These are phyloP conservation scores for Epinephelus lanceolatus DNA, from an alignment of 2,113 vertebrate species.

Conservation along the genomic window DNA sequence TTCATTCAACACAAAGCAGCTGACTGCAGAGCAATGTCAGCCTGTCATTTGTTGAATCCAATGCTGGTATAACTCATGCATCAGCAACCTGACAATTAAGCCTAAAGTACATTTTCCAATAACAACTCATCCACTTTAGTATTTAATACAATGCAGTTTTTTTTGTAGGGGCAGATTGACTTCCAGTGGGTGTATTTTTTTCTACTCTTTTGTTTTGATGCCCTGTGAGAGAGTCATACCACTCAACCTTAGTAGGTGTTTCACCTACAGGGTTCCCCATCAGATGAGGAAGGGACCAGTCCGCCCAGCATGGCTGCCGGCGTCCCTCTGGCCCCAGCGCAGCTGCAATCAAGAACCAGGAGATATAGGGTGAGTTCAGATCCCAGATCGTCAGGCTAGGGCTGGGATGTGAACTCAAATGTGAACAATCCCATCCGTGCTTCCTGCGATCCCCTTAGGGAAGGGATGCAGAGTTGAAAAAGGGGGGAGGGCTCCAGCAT, in stretches of 20 bases:
- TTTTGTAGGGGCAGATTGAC: slow-evolving; percentile 21
- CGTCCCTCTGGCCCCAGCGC: slow-evolving; percentile 56
- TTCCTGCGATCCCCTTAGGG: slow-evolving; percentile 53
- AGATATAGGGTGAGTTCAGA: slow-evolving; percentile 79
- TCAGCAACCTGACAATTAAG: slow-evolving; percentile 43
- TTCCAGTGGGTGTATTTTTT: slow-evolving; percentile 35
- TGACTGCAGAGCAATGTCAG: slow-evolving; percentile 48
- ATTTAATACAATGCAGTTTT: slow-evolving; percentile 20
- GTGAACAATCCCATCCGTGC: slow-evolving; percentile 61
- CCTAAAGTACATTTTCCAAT: slow-evolving; percentile 11
- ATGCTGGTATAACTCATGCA: slow-evolving; percentile 38
- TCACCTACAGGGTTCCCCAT: slow-evolving; percentile 77
- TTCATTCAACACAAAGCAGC: slow-evolving; percentile 55
- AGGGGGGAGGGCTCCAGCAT: background rate
- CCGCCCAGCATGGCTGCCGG: slow-evolving; percentile 58
- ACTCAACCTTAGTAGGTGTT: slow-evolving; percentile 76
- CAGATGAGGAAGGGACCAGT: slow-evolving; percentile 72
- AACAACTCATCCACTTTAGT: slow-evolving; percentile 6
- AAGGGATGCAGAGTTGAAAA: slow-evolving; percentile 46
- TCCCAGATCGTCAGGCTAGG: slow-evolving; percentile 73
- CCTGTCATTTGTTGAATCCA: slow-evolving; percentile 48
- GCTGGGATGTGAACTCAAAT: slow-evolving; percentile 77
- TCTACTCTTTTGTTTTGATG: slow-evolving; percentile 56
- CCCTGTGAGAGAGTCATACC: slow-evolving; percentile 58
- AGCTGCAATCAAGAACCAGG: slow-evolving; percentile 76